phyloP scores from a whole-genome alignment of 2,113 vertebrate genomes.

The Toxotes jaculatrix region DNA sequence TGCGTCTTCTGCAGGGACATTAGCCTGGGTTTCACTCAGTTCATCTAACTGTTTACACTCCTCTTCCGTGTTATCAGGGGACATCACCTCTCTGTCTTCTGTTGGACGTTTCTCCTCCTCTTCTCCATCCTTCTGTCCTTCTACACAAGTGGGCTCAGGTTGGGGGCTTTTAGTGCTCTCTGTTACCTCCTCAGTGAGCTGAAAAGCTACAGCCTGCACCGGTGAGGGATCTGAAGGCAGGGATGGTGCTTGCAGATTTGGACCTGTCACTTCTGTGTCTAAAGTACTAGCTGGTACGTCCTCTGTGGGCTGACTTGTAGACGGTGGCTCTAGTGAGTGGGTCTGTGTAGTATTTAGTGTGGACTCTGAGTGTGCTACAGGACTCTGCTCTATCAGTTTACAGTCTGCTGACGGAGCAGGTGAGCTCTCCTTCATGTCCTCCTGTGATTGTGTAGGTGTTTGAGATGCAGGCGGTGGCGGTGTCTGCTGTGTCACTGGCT shows the following conservation, averaged over 20 bases:
- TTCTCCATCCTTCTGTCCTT: conserved; percentile 11
- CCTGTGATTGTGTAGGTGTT: conserved; percentile 53
- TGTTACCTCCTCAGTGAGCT: conserved; percentile 15
- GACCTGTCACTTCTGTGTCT: conserved; percentile 33
- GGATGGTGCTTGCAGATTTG: conserved; percentile 45
- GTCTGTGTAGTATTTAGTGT: conserved; percentile 26
- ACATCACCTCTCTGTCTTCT: background rate
- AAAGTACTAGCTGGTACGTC: conserved; percentile 40
- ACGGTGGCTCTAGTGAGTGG: conserved; percentile 39
- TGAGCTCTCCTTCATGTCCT: conserved; percentile 34
- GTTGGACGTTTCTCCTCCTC: background rate
- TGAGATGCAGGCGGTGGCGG: conserved; percentile 8
- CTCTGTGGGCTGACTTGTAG: conserved; percentile 28
- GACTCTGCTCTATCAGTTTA: conserved; percentile 48
- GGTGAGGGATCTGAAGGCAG: conserved; percentile 45
- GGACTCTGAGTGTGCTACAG: conserved; percentile 21
- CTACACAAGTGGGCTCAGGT: conserved; percentile 6
- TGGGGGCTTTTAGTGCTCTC: conserved; percentile 16
- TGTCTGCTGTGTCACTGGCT: conserved; percentile 20
- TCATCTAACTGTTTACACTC: conserved; percentile 25
- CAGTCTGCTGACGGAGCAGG: conserved; percentile 52
- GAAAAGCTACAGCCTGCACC: conserved; percentile 17
- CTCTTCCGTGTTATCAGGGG: conserved; percentile 9
- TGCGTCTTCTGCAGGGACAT: background rate
- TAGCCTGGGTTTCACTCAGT: conserved; percentile 11